Conservation (phyloP, 2,113 vertebrate genomes). For the Ibidorhyncha struthersii region DNA sequence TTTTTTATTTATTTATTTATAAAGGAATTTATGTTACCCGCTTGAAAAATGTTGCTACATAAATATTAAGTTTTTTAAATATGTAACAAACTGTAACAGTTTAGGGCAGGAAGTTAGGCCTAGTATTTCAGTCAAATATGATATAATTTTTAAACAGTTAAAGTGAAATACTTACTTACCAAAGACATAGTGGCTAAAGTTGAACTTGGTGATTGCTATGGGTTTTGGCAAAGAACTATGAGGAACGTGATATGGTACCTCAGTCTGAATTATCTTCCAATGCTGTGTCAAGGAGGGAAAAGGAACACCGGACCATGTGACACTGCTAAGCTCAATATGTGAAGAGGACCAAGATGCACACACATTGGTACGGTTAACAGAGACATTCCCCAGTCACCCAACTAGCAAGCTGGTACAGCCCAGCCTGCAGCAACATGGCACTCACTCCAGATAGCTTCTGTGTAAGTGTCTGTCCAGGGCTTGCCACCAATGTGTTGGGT, state of each 20-base stretch:
- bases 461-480: background rate
- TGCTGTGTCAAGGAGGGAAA: background rate
- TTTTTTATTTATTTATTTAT: background rate
- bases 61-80: background rate
- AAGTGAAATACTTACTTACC: background rate
- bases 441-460: fast-evolving
- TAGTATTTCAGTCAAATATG: background rate
- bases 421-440: background rate
- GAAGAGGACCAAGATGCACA: background rate
- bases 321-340: background rate
- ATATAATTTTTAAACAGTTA: background rate
- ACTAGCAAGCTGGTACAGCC: background rate
- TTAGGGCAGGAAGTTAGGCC: background rate
- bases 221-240: background rate
- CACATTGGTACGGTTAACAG: background rate
- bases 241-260: background rate
- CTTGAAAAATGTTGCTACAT: background rate
- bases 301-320: background rate
- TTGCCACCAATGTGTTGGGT: background rate
- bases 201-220: background rate
- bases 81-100: background rate
- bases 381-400: background rate
- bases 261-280: background rate
- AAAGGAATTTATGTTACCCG: background rate
- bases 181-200: background rate